These are phyloP conservation scores for Agonopterix heracliana DNA, from an alignment of 2,888 invertebrate species.

Conservation along the genomic window DNA sequence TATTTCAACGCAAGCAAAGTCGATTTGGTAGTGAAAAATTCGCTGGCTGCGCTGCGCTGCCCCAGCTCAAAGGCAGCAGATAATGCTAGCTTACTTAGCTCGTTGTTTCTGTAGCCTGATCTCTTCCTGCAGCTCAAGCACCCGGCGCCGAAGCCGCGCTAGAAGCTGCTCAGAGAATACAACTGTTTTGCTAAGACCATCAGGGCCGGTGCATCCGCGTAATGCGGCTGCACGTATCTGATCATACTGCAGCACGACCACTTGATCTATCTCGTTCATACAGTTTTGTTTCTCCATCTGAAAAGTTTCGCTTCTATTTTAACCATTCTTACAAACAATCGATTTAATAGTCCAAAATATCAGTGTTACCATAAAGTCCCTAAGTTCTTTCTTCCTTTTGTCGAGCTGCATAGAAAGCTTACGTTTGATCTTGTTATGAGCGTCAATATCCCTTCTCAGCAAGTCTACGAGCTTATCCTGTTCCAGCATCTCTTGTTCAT, in stretches of 20 bases:
- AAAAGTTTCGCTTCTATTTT: neutral
- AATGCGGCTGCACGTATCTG: conserved; percentile 77
- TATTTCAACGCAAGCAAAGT: too few species aligned
- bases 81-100: too few species aligned
- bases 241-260: conserved; percentile 80
- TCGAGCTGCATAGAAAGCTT: conserved; percentile 73
- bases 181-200: conserved; percentile 65
- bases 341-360: too few species aligned
- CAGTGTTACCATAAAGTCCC: conserved; percentile 77
- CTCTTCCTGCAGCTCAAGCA: conserved; percentile 80
- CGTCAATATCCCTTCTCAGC: conserved; percentile 77
- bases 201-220: conserved; percentile 53
- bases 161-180: conserved; percentile 80
- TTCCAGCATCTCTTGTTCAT: conserved; percentile 78
- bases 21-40: too few species aligned
- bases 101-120: conserved; percentile 72
- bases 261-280: conserved; percentile 85
- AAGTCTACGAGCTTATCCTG: conserved; percentile 74
- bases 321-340: too few species aligned
- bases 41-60: too few species aligned
- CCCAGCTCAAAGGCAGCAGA: too few species aligned
- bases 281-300: conserved; percentile 84
- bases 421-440: conserved; percentile 73
- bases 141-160: conserved; percentile 75
- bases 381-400: conserved; percentile 74